A percentile compares a stretch with the other conserved stretches of the same genome.
Conservation (phyloP, 2,888 invertebrate species). For the Drosophila melanosoma region DNA sequence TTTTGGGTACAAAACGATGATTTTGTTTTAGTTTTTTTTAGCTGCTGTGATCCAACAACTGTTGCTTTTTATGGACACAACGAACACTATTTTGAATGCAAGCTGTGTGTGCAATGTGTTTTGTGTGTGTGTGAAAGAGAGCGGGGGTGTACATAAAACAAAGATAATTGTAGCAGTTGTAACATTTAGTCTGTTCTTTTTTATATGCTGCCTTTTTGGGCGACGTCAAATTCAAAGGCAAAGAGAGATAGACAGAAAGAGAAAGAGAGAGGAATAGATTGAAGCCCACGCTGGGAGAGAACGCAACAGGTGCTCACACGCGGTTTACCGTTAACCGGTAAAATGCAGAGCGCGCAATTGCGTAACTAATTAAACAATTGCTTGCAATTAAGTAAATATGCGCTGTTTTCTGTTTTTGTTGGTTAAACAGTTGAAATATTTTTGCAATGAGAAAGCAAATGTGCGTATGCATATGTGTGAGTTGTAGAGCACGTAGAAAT, state of each 20-base stretch:
- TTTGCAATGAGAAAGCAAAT: slow-evolving; percentile 47
- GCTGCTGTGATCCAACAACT: slow-evolving; percentile 52
- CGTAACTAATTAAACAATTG: slow-evolving; percentile 80
- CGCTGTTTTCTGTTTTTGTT: slow-evolving; percentile 27
- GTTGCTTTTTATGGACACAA: slow-evolving; percentile 54
- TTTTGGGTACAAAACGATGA: slow-evolving; percentile 57
- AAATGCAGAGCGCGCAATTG: slow-evolving; percentile 56
- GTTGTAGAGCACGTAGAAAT: slow-evolving; percentile 18
- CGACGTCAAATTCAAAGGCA: slow-evolving; percentile 22
- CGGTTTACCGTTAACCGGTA: slow-evolving; percentile 59
- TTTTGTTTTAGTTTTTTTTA: slow-evolving; percentile 23
- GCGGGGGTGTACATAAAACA: slow-evolving; percentile 40
- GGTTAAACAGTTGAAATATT: slow-evolving; percentile 59
- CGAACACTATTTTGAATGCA: slow-evolving; percentile 15
- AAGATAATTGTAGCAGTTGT: slow-evolving; percentile 52
- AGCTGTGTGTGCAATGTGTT: background rate
- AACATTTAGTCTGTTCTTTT: slow-evolving; percentile 45
- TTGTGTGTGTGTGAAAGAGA: slow-evolving; percentile 7
- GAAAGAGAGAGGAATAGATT: background rate
- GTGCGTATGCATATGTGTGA: slow-evolving; percentile 5
- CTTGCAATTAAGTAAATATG: slow-evolving; percentile 65
- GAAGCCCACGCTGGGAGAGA: slow-evolving; percentile 24
- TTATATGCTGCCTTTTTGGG: slow-evolving; percentile 47
- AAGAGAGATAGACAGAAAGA: slow-evolving; percentile 2
- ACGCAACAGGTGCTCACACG: slow-evolving; percentile 64